Conservation (phyloP, 2,797 vertebrate species). For the Holocentrus rufus region DNA sequence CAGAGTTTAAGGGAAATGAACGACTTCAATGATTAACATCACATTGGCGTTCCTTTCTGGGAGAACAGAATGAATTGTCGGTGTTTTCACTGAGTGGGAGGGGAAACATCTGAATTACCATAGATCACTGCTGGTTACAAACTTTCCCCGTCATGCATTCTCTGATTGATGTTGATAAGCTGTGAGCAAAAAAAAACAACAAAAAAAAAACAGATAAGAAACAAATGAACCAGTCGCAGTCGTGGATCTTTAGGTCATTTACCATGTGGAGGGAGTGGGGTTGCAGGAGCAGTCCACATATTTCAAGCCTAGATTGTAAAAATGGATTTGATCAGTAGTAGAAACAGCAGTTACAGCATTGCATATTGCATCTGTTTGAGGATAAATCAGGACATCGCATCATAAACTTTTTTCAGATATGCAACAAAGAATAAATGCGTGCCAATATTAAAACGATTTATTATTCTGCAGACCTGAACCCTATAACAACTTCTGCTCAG, state of each 20-base stretch:
- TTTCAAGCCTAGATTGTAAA: slow-evolving; percentile 14
- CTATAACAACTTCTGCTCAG: not conserved
- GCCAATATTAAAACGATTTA: not conserved
- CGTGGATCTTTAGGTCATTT: slow-evolving; percentile 40
- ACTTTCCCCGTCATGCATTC: slow-evolving; percentile 1
- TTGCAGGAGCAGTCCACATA: not conserved
- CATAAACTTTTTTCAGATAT: slow-evolving; percentile 17
- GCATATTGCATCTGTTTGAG: not conserved
- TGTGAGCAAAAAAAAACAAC: no score
- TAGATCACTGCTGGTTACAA: slow-evolving; percentile 48
- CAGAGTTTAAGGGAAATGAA: slow-evolving; percentile 75
- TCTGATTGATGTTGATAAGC: slow-evolving; percentile 19
- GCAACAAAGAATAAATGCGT: not conserved
- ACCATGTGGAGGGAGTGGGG: not conserved
- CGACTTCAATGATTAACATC: slow-evolving; percentile 74
- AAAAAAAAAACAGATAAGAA: slow-evolving; percentile 24
- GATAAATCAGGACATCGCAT: slow-evolving; percentile 5
- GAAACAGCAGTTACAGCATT: not conserved
- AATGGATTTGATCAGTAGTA: slow-evolving; percentile 20
- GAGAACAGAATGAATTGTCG: slow-evolving; percentile 66
- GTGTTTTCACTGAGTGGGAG: slow-evolving; percentile 58
- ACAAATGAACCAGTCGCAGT: slow-evolving; percentile 20
- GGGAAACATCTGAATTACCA: slow-evolving; percentile 58
- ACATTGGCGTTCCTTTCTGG: slow-evolving; percentile 65
- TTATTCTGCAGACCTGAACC: not conserved